A percentile compares a stretch with the other conserved stretches of the same genome.
Evolutionary conservation across 1,140 invertebrate genomes (phyloP).

Genomic region (Heliothis subflexa): DNA sequence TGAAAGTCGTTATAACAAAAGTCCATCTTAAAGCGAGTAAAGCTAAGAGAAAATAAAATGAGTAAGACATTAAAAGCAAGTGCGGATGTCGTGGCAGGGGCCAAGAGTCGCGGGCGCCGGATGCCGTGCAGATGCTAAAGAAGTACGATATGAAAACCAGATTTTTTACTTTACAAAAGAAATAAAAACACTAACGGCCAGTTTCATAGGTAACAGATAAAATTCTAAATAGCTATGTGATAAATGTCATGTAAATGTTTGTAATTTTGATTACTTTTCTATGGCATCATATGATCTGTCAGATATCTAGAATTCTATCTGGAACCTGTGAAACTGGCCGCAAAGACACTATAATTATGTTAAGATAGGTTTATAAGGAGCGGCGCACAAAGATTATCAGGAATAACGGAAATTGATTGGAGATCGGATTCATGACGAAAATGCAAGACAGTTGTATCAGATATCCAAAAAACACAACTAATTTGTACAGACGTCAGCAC

Average conservation of each 20-base stretch:
- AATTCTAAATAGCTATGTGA: too few relatives aligned
- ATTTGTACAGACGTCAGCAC: constrained; percentile 48
- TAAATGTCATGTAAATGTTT: too few relatives aligned
- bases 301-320: too few relatives aligned
- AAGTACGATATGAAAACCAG: constrained; percentile 47
- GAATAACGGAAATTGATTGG: constrained; percentile 63
- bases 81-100: constrained; percentile 63
- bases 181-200: neutral
- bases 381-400: constrained; percentile 54
- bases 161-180: constrained; percentile 32
- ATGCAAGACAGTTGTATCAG: constrained; percentile 53
- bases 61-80: constrained; percentile 70
- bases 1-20: constrained; percentile 38
- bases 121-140: constrained; percentile 59
- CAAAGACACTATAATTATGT: constrained; percentile 46
- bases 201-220: too few relatives aligned
- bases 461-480: constrained; percentile 59
- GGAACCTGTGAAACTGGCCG: too few relatives aligned
- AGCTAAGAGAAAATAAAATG: constrained; percentile 62
- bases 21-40: constrained; percentile 47
- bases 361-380: constrained; percentile 58
- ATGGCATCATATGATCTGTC: too few relatives aligned
- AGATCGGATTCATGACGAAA: constrained; percentile 53
- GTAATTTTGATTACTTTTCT: too few relatives aligned
- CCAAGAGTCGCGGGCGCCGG: constrained; percentile 50